Evolutionary conservation across 1,140 invertebrate genomes (phyloP), one percentile per base, ranked within the genome.

Genomic region (Batillaria attramentaria): DNA sequence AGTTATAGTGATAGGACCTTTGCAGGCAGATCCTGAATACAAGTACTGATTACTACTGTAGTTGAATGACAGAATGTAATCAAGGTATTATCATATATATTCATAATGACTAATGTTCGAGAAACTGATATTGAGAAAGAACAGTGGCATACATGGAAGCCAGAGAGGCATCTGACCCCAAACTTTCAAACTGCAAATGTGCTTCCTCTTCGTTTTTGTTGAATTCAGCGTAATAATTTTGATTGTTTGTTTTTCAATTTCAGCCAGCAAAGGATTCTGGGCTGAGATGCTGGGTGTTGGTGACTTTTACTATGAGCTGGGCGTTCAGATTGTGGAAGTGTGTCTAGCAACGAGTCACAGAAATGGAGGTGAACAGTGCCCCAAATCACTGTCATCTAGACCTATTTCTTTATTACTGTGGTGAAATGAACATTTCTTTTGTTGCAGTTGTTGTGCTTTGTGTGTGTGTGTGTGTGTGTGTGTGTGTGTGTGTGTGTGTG

Each of bases 291-390:
- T 99, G 78, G 98, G 98, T 33, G 97, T 99, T 78, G 98, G 98
- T 35, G 97, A 99, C 88, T 99, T 99, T 89, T 99, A 99, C 88
- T 99, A 99, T 90, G 98, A 99, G 92, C 91, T 99, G 4, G 97
- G 97, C n/a, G 96, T 99, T 3, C 98, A 99, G 92, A 97, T 99
- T 79, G 95, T 99, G 1, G 99, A 99, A 93, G 96, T 99, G 0
- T 99, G 98, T 88, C 92, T 99, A 86, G 96, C 98, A 1, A 98
- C 97, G 5, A 93, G 91, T 81, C 92, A 93, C 77, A 90, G 91
- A 35, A 94, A 94, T 88, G 94, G 94, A 79, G 94, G 94, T 88
- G 80, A 75, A 79, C 77, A 65, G 41, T 33, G 6, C 10, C 18
- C 33, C 24, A 37, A 37, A n/a, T 42, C 37, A 8, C 28, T 13